Base-by-base conservation (phyloP, 2,888 invertebrate species). In the Orthonychiurus folsomi region DNA sequence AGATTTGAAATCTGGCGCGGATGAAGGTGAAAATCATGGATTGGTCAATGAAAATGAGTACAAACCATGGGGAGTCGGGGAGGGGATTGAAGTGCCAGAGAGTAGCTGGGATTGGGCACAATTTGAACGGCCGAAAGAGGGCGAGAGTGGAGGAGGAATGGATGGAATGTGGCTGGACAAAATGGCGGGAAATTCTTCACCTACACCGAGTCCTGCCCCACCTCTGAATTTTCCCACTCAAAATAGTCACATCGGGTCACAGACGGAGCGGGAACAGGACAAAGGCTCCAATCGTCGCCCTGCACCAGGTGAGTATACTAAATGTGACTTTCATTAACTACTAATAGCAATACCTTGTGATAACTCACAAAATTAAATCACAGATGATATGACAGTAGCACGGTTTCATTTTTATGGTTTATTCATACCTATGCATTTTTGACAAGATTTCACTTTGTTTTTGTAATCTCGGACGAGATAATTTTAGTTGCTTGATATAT, bases 101-200 rank as follows among this genome's bases (percentile, higher is more conserved):
- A 68, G 67, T 58, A 60, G 55, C 25, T 66, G 70, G 68, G 71
- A 67, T 57, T 72, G 72, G 72, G 61, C 68, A 37, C 70, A 70
- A 47, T 69, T 66, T 63, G 72, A 72, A 60, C 66, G 65, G 54
- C 66, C 69, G 9, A 67, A 69, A 60, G 60, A 65, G 2, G 61
- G 53, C 58, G 59, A 66, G 28, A 59, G 50, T 59, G 62, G 64
- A 62, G 56, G 56, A 62, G 66, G 66, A 1, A 64, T 60, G 57
- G 72, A 72, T 25, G 66, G 61, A 56, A 67, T 67, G 67, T 72
- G 72, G 72, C 69, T 68, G 25, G 69, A 71, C 48, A 70, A 69
- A 61, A 63, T 66, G 15, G 66, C 62, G 12, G 67, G 66, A 47
- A 64, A 64, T 48, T 57, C 63, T 53, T 62, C 61, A 25, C 67